phyloP scores from a whole-genome alignment of 2,113 vertebrate species.

The Salminus brasiliensis region DNA sequence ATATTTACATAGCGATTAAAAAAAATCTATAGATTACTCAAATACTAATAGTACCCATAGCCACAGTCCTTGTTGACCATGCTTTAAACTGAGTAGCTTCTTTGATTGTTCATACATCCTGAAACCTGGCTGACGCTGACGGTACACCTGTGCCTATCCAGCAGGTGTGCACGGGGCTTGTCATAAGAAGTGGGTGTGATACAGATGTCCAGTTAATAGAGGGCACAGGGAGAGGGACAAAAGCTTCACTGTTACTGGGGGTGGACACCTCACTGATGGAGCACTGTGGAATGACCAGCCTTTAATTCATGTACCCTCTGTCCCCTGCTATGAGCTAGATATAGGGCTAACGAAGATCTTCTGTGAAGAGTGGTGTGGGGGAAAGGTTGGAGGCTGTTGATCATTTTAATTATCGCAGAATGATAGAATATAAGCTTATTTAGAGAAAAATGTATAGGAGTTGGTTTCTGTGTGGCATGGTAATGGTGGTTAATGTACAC shows the following conservation, averaged over 20 bases:
- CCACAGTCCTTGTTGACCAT: no score
- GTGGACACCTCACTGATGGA: constrained; percentile 26
- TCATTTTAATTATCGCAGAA: not conserved
- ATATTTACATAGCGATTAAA: no score
- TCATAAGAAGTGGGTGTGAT: constrained; percentile 5
- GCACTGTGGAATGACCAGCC: constrained; percentile 27
- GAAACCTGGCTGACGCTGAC: not conserved
- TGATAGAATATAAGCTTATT: constrained; percentile 16
- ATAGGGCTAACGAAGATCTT: not conserved
- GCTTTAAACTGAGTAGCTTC: not conserved
- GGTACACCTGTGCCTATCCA: not conserved
- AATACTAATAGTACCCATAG: no score
- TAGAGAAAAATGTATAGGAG: not conserved
- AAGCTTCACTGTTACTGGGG: constrained; percentile 20
- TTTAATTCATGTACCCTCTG: constrained; percentile 36
- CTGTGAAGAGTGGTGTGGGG: constrained; percentile 11
- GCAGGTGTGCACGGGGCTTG: constrained; percentile 22
- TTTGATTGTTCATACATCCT: not conserved
- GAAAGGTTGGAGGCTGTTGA: constrained; percentile 9
- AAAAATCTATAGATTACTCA: no score
- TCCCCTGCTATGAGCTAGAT: not conserved
- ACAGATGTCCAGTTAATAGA: constrained; percentile 1
- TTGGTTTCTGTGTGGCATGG: not conserved
- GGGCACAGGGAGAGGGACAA: not conserved
- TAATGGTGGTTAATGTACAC: not conserved